Evolutionary conservation across 1,140 invertebrate species (phyloP).

Genomic region (Proctacanthus coquilletti): DNA sequence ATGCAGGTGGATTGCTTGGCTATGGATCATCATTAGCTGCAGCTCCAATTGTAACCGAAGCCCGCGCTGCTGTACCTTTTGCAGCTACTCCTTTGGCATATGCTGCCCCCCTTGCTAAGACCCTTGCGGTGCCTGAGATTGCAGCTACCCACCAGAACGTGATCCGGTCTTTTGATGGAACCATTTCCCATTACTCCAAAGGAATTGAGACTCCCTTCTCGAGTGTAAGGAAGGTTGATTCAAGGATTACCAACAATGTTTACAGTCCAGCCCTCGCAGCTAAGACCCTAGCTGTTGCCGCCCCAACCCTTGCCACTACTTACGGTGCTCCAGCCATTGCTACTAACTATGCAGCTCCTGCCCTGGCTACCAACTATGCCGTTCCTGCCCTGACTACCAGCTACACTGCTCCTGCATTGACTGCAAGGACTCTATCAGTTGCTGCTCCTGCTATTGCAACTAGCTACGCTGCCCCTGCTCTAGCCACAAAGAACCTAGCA

Average conservation of each 20-base stretch:
- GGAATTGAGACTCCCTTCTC: slow-evolving; percentile 44
- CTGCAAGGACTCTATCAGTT: slow-evolving; percentile 31
- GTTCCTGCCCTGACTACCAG: slow-evolving; percentile 27
- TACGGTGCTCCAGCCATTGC: slow-evolving; percentile 15
- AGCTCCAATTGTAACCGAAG: too few relatives aligned
- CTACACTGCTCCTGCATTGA: slow-evolving; percentile 38
- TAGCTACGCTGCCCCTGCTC: slow-evolving; percentile 10
- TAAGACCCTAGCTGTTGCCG: slow-evolving; percentile 13
- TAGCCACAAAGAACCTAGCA: slow-evolving; percentile 8
- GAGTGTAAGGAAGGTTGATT: slow-evolving; percentile 43
- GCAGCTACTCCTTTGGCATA: too few relatives aligned
- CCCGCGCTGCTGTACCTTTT: too few relatives aligned
- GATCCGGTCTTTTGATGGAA: slow-evolving; percentile 38
- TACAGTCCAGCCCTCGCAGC: slow-evolving; percentile 24
- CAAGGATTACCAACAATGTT: slow-evolving; percentile 38
- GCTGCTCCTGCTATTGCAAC: slow-evolving; percentile 14
- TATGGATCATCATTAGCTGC: too few relatives aligned
- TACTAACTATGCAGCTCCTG: slow-evolving; percentile 14
- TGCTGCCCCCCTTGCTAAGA: too few relatives aligned
- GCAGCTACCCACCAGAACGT: slow-evolving; percentile 39
- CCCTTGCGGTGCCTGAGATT: slow-evolving; percentile 31
- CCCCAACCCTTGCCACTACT: slow-evolving; percentile 10
- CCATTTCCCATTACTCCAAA: slow-evolving; percentile 42
- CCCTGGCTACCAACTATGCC: slow-evolving; percentile 5
- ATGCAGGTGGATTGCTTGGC: too few relatives aligned